Evolutionary conservation across 2,797 vertebrate species (phyloP).

Genomic region (Macropus fuliginosus): DNA sequence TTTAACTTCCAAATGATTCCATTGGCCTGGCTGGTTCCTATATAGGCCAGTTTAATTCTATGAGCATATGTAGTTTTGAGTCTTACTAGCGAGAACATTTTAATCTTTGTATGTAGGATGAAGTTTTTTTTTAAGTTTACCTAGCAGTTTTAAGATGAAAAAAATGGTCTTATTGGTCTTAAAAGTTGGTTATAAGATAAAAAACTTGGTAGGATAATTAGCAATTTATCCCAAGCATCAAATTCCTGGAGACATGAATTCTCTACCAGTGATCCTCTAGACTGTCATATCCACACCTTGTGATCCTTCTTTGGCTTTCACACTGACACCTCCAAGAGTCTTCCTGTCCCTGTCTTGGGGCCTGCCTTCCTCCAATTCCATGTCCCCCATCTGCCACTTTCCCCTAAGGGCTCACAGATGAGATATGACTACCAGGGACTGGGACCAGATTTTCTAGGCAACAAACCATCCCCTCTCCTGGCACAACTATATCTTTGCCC

Average conservation of each 20-base stretch:
- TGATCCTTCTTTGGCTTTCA: neutral
- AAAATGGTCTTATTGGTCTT: neutral
- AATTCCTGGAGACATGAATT: neutral
- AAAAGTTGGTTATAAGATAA: too few relatives aligned
- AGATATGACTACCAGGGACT: neutral
- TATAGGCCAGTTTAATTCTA: neutral
- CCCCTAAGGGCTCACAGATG: neutral
- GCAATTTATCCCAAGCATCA: neutral
- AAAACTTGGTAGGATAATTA: neutral
- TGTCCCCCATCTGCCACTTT: neutral
- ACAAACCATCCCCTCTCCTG: neutral
- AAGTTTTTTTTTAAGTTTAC: neutral
- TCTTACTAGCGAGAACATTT: neutral
- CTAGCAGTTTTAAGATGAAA: neutral
- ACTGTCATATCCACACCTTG: neutral
- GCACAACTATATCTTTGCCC: neutral
- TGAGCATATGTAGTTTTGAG: neutral
- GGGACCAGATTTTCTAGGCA: neutral
- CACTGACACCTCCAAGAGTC: neutral
- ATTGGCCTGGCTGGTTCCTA: neutral
- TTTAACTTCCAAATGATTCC: neutral
- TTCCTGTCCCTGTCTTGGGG: neutral
- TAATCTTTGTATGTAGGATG: constrained; percentile 6
- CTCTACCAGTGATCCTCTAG: neutral
- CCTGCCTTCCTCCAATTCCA: neutral